phyloP scores from a whole-genome alignment of 2,113 vertebrate genomes.

The Bos indicus region DNA sequence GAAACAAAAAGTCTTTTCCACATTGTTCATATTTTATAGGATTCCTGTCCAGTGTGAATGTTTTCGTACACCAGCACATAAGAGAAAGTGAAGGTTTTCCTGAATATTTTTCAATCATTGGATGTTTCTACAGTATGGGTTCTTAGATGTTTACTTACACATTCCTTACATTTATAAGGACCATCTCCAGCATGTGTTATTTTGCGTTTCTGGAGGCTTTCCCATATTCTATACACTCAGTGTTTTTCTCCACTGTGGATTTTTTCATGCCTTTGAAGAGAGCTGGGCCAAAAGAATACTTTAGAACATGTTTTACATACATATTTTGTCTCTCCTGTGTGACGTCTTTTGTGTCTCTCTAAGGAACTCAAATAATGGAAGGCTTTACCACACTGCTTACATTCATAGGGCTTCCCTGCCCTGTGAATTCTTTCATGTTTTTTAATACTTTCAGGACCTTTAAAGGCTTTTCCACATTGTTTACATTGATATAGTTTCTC shows the following conservation, averaged over 20 bases:
- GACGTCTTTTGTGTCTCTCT: background rate
- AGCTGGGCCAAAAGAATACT: background rate
- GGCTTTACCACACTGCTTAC: background rate
- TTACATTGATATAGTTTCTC: background rate
- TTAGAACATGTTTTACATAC: background rate
- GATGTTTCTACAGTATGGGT: too few species aligned
- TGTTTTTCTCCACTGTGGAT: background rate
- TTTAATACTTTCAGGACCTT: background rate
- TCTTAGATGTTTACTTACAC: too few species aligned
- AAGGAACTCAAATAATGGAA: background rate
- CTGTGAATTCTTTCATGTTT: background rate
- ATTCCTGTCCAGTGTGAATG: background rate
- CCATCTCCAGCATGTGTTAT: background rate
- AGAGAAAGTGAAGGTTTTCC: background rate
- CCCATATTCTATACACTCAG: background rate
- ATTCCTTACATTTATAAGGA: too few species aligned
- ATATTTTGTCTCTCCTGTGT: background rate
- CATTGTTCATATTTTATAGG: background rate
- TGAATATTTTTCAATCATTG: too few species aligned
- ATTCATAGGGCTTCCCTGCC: background rate
- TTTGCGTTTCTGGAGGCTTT: background rate
- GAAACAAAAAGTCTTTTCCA: background rate
- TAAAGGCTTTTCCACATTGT: background rate
- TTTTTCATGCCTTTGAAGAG: background rate
- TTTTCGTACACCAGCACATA: background rate